Conservation (phyloP, 2,797 vertebrate genomes). For the Sebastes steindachneri region DNA sequence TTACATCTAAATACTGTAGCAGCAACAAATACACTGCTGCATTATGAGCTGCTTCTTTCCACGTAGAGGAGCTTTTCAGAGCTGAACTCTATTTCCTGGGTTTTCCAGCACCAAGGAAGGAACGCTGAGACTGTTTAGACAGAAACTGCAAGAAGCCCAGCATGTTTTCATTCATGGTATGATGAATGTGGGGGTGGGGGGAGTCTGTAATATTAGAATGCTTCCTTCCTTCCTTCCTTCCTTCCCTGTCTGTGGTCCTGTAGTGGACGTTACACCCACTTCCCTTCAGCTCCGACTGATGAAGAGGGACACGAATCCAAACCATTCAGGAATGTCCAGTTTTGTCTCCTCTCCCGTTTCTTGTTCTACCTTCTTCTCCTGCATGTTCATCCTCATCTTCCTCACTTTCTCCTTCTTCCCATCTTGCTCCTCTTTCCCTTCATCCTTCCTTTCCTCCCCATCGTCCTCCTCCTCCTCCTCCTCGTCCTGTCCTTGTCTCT, state of each 20-base stretch:
- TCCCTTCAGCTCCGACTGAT: slow-evolving; percentile 27
- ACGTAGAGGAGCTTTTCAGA: not conserved
- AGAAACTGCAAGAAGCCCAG: slow-evolving; percentile 46
- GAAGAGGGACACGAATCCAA: not conserved
- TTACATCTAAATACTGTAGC: not conserved
- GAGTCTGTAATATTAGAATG: slow-evolving; percentile 61
- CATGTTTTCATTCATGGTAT: slow-evolving; percentile 62
- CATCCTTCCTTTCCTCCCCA: not conserved
- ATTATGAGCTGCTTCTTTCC: not conserved
- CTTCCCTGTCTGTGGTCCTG: slow-evolving; percentile 41
- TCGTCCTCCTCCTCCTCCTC: not conserved
- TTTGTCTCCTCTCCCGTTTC: not conserved
- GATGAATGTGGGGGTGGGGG: slow-evolving; percentile 45
- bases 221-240: slow-evolving; percentile 58
- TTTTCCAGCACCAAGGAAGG: slow-evolving; percentile 41
- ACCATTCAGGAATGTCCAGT: not conserved
- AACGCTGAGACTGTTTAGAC: slow-evolving; percentile 40
- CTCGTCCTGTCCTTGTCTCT: slow-evolving; percentile 1
- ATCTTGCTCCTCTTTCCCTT: not conserved
- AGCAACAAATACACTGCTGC: not conserved
- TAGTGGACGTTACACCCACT: slow-evolving; percentile 62
- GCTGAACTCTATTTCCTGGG: slow-evolving; percentile 9
- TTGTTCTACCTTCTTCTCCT: not conserved
- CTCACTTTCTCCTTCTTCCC: not conserved
- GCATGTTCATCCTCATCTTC: not conserved